phyloP scores from a whole-genome alignment of 1,140 invertebrate species.

The Drosophila yakuba region DNA sequence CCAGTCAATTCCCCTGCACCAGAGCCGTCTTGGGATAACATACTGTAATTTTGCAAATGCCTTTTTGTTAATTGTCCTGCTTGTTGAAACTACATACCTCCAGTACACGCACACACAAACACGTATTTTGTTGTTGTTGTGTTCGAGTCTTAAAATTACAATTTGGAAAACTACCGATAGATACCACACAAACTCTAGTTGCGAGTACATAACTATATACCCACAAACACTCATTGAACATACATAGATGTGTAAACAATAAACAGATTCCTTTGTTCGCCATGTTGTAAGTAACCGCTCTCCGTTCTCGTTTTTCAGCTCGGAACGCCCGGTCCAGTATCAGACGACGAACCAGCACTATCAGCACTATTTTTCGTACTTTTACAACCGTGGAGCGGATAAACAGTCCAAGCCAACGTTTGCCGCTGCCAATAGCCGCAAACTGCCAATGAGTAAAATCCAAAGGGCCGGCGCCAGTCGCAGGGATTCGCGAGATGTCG shows the following conservation, averaged over 20 bases:
- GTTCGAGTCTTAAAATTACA: conserved; percentile 18
- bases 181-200: conserved; percentile 41
- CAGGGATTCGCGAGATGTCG: conserved; percentile 17
- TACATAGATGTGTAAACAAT: conserved; percentile 38
- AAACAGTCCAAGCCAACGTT: conserved; percentile 41
- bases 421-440: conserved; percentile 22
- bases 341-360: conserved; percentile 67
- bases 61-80: conserved; percentile 42
- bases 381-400: conserved; percentile 66
- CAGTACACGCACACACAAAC: conserved; percentile 29
- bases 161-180: conserved; percentile 17
- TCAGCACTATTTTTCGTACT: conserved; percentile 78
- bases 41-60: conserved; percentile 65
- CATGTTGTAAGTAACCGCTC: not conserved
- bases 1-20: conserved; percentile 17
- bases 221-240: conserved; percentile 31
- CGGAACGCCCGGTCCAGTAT: conserved; percentile 40
- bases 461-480: conserved; percentile 31
- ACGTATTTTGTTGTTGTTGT: conserved; percentile 44
- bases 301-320: conserved; percentile 32
- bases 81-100: conserved; percentile 42
- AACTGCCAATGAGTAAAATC: conserved; percentile 70
- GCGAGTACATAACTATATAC: conserved; percentile 19
- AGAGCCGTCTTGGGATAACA: conserved; percentile 55
- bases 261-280: not conserved